Percentiles rank a stretch among this genome's conserved stretches.
Evolutionary conservation across 2,113 vertebrate genomes (phyloP).

Genomic region (Pteruthius melanotis): DNA sequence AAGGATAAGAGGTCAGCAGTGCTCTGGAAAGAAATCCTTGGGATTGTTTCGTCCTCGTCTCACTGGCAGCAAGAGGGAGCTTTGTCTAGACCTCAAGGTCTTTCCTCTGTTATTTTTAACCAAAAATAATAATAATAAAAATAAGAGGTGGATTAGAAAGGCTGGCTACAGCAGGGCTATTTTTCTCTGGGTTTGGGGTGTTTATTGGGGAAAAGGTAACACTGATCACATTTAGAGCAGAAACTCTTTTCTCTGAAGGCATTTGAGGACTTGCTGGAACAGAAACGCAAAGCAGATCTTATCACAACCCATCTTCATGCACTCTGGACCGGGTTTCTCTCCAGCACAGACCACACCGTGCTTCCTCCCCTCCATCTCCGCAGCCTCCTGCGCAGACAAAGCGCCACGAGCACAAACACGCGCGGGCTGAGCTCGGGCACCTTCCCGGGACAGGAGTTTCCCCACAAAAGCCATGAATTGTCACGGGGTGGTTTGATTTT

Average conservation of each 20-base stretch:
- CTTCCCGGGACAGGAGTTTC: neutral
- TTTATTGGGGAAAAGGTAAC: neutral
- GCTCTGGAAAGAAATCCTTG: neutral
- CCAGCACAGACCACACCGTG: neutral
- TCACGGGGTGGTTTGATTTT: neutral
- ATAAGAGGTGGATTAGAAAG: neutral
- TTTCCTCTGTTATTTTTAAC: neutral
- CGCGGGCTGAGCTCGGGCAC: neutral
- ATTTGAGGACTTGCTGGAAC: neutral
- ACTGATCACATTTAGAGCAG: neutral
- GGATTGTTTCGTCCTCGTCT: accelerated
- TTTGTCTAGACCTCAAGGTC: neutral
- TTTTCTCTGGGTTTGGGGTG: neutral
- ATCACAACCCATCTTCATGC: neutral
- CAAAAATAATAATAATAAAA: neutral
- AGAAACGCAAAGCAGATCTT: neutral
- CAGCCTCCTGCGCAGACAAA: neutral
- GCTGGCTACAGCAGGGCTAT: neutral
- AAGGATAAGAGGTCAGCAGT: neutral
- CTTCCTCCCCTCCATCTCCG: neutral
- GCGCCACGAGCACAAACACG: neutral
- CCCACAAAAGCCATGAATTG: neutral
- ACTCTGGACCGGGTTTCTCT: neutral
- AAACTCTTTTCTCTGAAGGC: neutral
- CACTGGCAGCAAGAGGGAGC: neutral